Conservation (phyloP, 2,888 invertebrate species). For the Andrena hattorfiana region DNA sequence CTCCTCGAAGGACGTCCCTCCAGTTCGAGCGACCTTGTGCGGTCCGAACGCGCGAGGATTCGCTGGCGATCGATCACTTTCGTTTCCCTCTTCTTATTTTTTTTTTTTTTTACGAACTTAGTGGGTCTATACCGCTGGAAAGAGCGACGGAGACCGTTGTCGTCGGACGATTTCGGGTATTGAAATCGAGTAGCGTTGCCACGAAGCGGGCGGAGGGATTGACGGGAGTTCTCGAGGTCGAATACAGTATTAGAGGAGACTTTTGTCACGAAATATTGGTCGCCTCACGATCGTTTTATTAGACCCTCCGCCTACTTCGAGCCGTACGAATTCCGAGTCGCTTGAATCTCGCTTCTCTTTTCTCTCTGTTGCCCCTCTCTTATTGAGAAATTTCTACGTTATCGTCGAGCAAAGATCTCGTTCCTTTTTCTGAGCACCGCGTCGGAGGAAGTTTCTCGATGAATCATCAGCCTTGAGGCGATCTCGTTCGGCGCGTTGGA, state of each 20-base stretch:
- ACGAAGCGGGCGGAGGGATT: no score
- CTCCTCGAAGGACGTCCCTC: constrained; percentile 46
- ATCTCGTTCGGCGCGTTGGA: constrained; percentile 29
- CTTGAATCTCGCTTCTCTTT: not conserved
- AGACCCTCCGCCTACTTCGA: no score
- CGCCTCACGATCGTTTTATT: no score
- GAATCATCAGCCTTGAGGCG: constrained; percentile 55
- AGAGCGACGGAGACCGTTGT: not conserved
- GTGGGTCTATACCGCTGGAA: no score
- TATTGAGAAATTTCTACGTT: constrained; percentile 33
- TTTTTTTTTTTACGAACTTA: not conserved
- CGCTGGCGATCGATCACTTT: constrained; percentile 29
- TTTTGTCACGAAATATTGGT: no score
- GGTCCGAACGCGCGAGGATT: constrained; percentile 22
- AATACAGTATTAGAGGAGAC: no score
- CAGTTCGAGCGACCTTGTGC: constrained; percentile 8
- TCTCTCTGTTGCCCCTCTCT: not conserved
- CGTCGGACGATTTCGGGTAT: not conserved
- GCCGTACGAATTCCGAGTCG: not conserved
- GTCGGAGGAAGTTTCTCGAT: constrained; percentile 40
- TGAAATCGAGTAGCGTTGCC: no score
- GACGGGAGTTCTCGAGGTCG: no score
- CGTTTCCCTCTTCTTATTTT: not conserved
- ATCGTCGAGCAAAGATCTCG: constrained; percentile 29
- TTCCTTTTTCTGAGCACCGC: constrained; percentile 44